Evolutionary conservation across 2,113 vertebrate genomes (phyloP).

Genomic region (Gadus chalcogrammus): DNA sequence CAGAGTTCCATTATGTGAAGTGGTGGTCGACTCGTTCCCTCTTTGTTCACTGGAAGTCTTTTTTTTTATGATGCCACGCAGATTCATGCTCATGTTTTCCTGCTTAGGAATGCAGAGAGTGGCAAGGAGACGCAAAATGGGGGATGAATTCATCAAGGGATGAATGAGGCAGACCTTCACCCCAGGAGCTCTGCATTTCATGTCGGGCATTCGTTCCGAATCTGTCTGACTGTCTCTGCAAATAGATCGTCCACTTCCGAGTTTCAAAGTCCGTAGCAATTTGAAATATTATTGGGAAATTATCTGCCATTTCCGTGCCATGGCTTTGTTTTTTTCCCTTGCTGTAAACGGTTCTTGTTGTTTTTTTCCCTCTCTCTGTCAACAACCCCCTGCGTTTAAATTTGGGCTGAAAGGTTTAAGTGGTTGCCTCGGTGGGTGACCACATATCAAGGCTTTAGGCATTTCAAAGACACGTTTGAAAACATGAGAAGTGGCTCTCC

Average conservation of each 20-base stretch:
- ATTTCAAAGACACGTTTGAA: too few relatives aligned
- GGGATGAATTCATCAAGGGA: slow-evolving; percentile 57
- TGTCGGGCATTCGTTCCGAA: slow-evolving; percentile 43
- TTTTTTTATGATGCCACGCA: slow-evolving; percentile 29
- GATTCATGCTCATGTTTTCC: slow-evolving; percentile 51
- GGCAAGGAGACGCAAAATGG: slow-evolving; percentile 24
- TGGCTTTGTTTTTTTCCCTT: slow-evolving; percentile 18
- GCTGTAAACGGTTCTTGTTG: neutral
- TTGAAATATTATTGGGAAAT: slow-evolving; percentile 22
- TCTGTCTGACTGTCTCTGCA: slow-evolving; percentile 30
- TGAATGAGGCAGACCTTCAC: slow-evolving; percentile 55
- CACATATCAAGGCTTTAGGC: too few relatives aligned
- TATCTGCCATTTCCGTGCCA: slow-evolving; percentile 18
- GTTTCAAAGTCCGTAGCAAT: neutral
- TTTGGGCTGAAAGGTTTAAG: too few relatives aligned
- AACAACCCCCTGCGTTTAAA: too few relatives aligned
- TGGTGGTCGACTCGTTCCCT: neutral
- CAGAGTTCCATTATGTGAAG: neutral
- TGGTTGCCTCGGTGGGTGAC: too few relatives aligned
- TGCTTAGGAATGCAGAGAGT: slow-evolving; percentile 44
- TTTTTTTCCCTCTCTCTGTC: too few relatives aligned
- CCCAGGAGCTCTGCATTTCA: slow-evolving; percentile 49
- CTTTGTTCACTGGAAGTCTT: slow-evolving; percentile 16
- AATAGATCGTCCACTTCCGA: neutral
- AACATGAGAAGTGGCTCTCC: too few relatives aligned